A percentile compares a stretch with the other conserved stretches of the same genome.
Conservation (phyloP, 2,113 vertebrate genomes). For the Orientallactaga bullata region DNA sequence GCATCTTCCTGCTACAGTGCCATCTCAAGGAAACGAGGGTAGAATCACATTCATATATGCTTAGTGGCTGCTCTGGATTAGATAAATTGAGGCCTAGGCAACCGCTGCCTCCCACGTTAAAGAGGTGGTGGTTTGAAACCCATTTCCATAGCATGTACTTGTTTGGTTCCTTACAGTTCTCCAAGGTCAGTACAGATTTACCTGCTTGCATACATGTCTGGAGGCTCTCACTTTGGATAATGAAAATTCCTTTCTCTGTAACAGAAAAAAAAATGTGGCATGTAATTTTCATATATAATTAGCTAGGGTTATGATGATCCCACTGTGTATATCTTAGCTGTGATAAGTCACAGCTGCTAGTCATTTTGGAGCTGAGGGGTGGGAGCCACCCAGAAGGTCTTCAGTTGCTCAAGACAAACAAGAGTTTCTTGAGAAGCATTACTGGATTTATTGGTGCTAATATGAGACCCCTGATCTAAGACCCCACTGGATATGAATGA, state of each 20-base stretch:
- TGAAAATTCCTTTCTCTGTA: conserved; percentile 92
- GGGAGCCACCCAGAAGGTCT: not conserved
- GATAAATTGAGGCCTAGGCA: conserved; percentile 93
- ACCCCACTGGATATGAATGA: not conserved
- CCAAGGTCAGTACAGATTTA: conserved; percentile 87
- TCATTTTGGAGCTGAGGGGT: not conserved
- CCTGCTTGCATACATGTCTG: conserved; percentile 89
- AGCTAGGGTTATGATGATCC: not conserved
- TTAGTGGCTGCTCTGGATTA: conserved; percentile 85
- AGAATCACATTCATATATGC: conserved; percentile 91
- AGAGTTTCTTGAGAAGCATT: conserved; percentile 6
- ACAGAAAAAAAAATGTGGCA: conserved; percentile 11
- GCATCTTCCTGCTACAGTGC: conserved; percentile 88
- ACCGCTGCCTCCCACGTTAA: conserved; percentile 90
- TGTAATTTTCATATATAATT: conserved; percentile 1
- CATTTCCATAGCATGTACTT: conserved; percentile 95
- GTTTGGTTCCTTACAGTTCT: conserved; percentile 89
- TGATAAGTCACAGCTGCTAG: not conserved
- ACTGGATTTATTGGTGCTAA: not conserved
- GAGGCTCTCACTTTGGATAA: conserved; percentile 90
- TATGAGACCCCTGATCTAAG: not conserved
- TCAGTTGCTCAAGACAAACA: conserved; percentile 11
- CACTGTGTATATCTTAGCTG: not conserved
- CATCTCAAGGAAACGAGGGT: conserved; percentile 88
- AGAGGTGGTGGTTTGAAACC: conserved; percentile 93